Percentiles rank a stretch among this genome's conserved stretches.
phyloP scores from a whole-genome alignment of 2,797 vertebrate genomes.

The Syncerus caffer region DNA sequence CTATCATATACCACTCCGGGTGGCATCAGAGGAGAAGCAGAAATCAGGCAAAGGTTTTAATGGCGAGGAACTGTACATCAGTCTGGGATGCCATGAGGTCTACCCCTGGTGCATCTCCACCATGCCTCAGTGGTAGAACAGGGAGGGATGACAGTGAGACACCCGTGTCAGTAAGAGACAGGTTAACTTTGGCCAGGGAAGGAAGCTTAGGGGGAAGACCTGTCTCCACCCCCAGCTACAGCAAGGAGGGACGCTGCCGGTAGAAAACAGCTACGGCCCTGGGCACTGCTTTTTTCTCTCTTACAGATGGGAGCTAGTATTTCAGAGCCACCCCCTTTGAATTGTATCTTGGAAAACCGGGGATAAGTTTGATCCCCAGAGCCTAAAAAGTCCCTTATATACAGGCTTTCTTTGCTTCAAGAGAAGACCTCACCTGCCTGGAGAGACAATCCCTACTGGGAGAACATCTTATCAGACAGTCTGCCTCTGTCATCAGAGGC shows the following conservation, averaged over 20 bases:
- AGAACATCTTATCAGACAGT: background rate
- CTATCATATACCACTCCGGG: background rate
- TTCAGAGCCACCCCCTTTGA: background rate
- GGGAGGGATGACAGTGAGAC: background rate
- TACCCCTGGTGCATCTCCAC: background rate
- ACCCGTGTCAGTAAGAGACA: background rate
- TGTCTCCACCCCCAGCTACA: background rate
- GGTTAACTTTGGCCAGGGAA: background rate
- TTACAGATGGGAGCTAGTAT: background rate
- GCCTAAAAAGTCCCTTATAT: background rate
- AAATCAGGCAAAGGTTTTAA: background rate
- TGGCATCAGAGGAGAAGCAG: background rate
- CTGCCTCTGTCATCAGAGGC: background rate
- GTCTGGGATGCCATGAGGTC: background rate
- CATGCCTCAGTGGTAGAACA: background rate
- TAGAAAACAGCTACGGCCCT: background rate
- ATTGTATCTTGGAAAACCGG: background rate
- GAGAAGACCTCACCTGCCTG: background rate
- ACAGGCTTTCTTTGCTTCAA: background rate
- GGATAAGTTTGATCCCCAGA: background rate
- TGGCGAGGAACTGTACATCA: background rate
- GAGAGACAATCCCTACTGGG: background rate
- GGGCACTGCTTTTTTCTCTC: background rate
- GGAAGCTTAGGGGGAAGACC: background rate
- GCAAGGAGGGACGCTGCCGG: fast-evolving